Evolutionary conservation across 2,888 invertebrate genomes (phyloP).

Genomic region (Helleia helle): DNA sequence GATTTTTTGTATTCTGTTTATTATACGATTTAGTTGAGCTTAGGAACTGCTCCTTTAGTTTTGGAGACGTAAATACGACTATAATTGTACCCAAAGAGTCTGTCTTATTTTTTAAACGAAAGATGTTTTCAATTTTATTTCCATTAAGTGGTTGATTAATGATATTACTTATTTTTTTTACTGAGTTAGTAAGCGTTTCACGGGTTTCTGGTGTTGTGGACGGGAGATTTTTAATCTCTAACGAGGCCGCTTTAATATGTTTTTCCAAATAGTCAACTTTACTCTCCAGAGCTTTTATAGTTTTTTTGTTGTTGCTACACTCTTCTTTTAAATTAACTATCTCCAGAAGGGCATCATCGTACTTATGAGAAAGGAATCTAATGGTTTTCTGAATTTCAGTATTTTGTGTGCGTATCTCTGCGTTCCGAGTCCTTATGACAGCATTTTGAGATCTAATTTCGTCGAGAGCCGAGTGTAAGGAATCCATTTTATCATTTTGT

Average conservation of each 20-base stretch:
- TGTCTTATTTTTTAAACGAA: not conserved
- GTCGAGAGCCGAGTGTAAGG: not conserved
- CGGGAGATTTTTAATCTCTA: not conserved
- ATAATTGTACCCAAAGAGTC: slow-evolving; percentile 1
- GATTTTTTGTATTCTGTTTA: slow-evolving; percentile 4
- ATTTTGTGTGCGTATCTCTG: slow-evolving; percentile 2
- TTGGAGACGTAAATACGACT: not conserved
- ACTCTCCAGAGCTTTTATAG: not conserved
- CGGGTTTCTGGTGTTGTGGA: not conserved
- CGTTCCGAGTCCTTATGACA: not conserved
- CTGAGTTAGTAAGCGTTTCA: not conserved
- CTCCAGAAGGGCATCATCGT: not conserved
- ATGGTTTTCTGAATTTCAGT: slow-evolving; percentile 7
- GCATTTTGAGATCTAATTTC: not conserved
- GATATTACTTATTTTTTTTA: not conserved
- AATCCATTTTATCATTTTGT: not conserved
- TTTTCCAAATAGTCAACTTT: slow-evolving; percentile 7
- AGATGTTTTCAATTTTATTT: slow-evolving; percentile 1
- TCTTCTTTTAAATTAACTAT: not conserved
- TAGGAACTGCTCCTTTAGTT: not conserved
- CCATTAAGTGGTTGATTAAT: not conserved
- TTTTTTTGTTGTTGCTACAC: not conserved
- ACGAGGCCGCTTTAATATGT: not conserved
- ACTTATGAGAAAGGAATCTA: slow-evolving; percentile 3
- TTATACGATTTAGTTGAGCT: not conserved